Evolutionary conservation across 2,888 invertebrate species (phyloP).

Genomic region (Choreutis nemorana): DNA sequence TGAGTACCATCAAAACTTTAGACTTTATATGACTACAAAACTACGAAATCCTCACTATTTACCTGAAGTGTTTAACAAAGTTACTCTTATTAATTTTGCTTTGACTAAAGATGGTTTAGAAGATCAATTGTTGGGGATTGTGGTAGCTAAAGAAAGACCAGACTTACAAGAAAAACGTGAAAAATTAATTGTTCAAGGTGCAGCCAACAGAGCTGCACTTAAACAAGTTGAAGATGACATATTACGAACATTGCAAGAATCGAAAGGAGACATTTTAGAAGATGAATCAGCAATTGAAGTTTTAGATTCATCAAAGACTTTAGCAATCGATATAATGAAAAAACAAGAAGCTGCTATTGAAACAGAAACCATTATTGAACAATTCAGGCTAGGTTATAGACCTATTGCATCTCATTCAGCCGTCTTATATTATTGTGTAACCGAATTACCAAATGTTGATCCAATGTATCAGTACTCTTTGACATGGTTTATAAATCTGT

Average conservation of each 20-base stretch:
- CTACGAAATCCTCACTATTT: slow-evolving; percentile 85
- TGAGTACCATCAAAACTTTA: slow-evolving; percentile 78
- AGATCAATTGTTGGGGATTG: slow-evolving; percentile 84
- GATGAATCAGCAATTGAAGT: slow-evolving; percentile 90
- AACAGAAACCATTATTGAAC: slow-evolving; percentile 80
- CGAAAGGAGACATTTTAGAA: slow-evolving; percentile 89
- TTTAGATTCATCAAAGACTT: slow-evolving; percentile 82
- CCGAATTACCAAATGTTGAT: slow-evolving; percentile 84
- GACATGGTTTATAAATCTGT: slow-evolving; percentile 86
- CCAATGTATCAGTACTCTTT: slow-evolving; percentile 92
- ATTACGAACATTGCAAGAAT: slow-evolving; percentile 80
- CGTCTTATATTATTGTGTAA: slow-evolving; percentile 82
- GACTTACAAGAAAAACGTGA: slow-evolving; percentile 84
- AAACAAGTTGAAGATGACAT: slow-evolving; percentile 91
- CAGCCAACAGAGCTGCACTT: slow-evolving; percentile 80
- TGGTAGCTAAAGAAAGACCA: slow-evolving; percentile 85
- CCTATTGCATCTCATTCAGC: slow-evolving; percentile 84
- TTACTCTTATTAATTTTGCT: slow-evolving; percentile 84
- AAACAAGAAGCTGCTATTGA: slow-evolving; percentile 82
- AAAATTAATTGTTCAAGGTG: slow-evolving; percentile 79
- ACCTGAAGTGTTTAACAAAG: slow-evolving; percentile 85
- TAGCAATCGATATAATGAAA: slow-evolving; percentile 82
- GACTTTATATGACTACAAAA: slow-evolving; percentile 84
- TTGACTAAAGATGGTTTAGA: slow-evolving; percentile 83
- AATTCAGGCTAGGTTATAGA: slow-evolving; percentile 76